Evolutionary conservation across 1,140 invertebrate genomes (phyloP).

Genomic region (Heliconius nattereri): DNA sequence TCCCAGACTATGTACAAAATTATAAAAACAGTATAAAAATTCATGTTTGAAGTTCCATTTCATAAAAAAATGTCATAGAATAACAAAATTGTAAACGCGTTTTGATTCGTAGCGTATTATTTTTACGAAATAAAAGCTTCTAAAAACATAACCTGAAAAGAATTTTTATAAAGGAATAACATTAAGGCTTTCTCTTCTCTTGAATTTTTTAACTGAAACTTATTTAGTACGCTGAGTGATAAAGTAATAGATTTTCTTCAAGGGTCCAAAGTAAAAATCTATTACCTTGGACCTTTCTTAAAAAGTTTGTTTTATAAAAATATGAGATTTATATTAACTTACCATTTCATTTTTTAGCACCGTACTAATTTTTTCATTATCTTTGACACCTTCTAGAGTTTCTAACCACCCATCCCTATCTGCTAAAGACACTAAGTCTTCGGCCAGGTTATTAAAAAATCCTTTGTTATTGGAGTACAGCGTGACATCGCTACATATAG

Average conservation of each 20-base stretch:
- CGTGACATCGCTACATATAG: conserved; percentile 82
- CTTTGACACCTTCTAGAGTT: conserved; percentile 76
- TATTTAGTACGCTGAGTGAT: not conserved
- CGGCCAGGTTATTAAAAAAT: conserved; percentile 83
- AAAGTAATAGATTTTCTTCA: not conserved
- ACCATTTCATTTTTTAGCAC: conserved; percentile 80
- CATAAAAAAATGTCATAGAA: not conserved
- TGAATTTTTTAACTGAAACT: conserved; percentile 3
- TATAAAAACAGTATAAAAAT: not conserved
- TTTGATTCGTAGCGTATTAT: conserved; percentile 6
- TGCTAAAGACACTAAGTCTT: conserved; percentile 73
- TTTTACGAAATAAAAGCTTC: conserved; percentile 11
- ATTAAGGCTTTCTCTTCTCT: conserved; percentile 14
- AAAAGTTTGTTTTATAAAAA: not conserved
- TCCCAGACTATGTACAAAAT: not conserved
- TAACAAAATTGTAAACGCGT: conserved; percentile 43
- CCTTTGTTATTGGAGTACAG: conserved; percentile 83
- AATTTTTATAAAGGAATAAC: conserved; percentile 12
- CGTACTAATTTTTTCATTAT: conserved; percentile 76
- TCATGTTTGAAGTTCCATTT: not conserved
- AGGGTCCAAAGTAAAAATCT: not conserved
- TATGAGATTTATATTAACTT: conserved; percentile 28
- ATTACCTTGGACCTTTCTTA: too few relatives aligned
- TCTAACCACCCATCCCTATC: conserved; percentile 78
- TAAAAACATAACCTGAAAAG: conserved; percentile 21